Evolutionary conservation across 2,888 invertebrate species (phyloP), one percentile per base, ranked within the genome.

Genomic region (Troilus luridus): DNA sequence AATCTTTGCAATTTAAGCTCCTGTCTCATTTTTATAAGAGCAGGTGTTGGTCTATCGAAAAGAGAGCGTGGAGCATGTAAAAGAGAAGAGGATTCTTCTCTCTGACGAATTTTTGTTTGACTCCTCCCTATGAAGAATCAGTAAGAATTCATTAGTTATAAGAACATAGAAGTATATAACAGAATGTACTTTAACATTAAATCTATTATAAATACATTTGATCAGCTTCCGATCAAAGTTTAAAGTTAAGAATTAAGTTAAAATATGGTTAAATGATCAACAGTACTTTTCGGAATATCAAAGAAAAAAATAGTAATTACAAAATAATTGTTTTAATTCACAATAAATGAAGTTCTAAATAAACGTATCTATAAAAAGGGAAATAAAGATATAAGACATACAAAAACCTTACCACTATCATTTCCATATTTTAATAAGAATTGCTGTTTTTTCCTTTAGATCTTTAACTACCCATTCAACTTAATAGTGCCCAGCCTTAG

Each of bases 21-120:
- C 12, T 97, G 95, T 14, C 97, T 95, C 94, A 97, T 95, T 93
- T 97, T 97, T 24, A 97, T 95, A 77, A 97, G 93, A 10, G 97
- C 96, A 0, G 97, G 96, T 0, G 97, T 96, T 0, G 97, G 97
- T 17, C 97, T 95, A 94, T 98, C 98, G 94, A 98, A 98, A 27
- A 98, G 94, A 6, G 97, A 98, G 92, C 97, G 95, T 27, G 98
- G 97, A 60, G 97, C 97, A 93, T 96, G 96, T 88, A 96, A 96
- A 58, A 93, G 88, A 88, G 96, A 95, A 92, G 97, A 97, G 21
- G 56, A 54, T 93, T 97, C 97, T 93, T 97, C 96, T 1, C 96
- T 94, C 92, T 96, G 95, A 14, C 92, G 91, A 60, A 92, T 92
- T 92, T 92, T 93, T 89, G 92, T 92, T 14, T 92, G 93, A 88